Percentiles rank a stretch among this genome's conserved stretches.
Evolutionary conservation across 2,113 vertebrate genomes (phyloP).

Genomic region (Rhea pennata): DNA sequence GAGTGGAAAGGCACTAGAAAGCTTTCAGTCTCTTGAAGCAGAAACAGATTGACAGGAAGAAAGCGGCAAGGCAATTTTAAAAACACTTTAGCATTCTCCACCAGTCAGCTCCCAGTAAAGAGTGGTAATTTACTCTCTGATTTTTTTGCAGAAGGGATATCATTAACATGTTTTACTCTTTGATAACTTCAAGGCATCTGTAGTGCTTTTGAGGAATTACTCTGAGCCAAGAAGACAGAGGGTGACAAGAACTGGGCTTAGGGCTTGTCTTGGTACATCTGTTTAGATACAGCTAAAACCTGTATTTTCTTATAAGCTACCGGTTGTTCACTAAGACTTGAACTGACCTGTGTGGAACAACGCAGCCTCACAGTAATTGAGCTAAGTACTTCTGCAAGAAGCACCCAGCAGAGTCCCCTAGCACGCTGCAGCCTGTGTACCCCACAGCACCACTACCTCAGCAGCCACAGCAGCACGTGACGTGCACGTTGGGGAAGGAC

Average conservation of each 20-base stretch:
- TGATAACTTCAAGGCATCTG: too few species aligned
- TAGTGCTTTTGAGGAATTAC: too few species aligned
- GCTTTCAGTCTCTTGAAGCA: background rate
- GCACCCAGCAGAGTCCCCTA: background rate
- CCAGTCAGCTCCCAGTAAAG: background rate
- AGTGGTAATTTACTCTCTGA: background rate
- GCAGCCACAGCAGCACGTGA: background rate
- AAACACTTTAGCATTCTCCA: constrained; percentile 4
- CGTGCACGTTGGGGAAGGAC: background rate
- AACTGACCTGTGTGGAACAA: background rate
- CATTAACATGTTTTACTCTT: too few species aligned
- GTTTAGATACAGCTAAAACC: too few species aligned
- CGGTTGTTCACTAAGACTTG: too few species aligned
- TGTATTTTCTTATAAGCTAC: too few species aligned
- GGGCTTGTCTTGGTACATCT: too few species aligned
- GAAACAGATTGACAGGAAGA: background rate
- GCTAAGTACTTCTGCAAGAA: background rate
- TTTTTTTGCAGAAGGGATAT: background rate
- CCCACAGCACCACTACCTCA: background rate
- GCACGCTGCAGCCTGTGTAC: background rate
- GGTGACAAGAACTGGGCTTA: too few species aligned
- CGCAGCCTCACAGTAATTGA: background rate
- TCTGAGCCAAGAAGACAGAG: too few species aligned
- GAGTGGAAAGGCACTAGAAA: background rate
- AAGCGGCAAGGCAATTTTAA: background rate